Evolutionary conservation across 2,113 vertebrate genomes (phyloP).

Genomic region (Morone chrysops): DNA sequence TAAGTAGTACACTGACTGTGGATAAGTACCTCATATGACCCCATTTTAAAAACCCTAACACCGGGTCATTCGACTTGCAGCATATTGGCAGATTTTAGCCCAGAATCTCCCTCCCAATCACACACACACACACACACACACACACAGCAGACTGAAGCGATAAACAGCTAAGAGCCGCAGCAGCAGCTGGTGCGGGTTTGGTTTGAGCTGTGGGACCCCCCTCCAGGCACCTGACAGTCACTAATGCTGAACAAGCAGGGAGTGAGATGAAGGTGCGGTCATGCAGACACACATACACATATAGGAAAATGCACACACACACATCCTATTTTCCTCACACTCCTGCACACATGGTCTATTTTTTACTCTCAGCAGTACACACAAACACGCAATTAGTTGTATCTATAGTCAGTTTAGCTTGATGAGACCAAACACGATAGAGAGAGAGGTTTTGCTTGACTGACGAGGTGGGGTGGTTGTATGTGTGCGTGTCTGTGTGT

Average conservation of each 20-base stretch:
- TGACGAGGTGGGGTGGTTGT: neutral
- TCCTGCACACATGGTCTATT: conserved; percentile 10
- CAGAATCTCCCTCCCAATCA: neutral
- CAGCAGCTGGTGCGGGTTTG: conserved; percentile 70
- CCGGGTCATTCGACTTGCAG: conserved; percentile 8
- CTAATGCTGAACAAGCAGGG: conserved; percentile 72
- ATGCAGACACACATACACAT: conserved; percentile 19
- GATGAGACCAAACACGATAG: conserved; percentile 43
- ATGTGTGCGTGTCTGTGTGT: neutral
- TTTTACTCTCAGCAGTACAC: conserved; percentile 1
- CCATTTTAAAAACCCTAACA: neutral
- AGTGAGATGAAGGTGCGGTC: conserved; percentile 32
- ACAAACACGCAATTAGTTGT: neutral
- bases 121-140: conserved; percentile 8
- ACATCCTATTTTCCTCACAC: conserved; percentile 5
- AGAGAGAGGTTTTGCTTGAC: conserved; percentile 36
- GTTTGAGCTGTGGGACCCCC: conserved; percentile 57
- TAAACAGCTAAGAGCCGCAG: conserved; percentile 44
- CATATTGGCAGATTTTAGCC: neutral
- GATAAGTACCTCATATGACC: neutral
- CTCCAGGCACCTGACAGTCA: conserved; percentile 62
- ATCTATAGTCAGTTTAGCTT: conserved; percentile 19
- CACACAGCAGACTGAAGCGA: conserved; percentile 28
- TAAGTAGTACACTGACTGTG: too few species aligned
- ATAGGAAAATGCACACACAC: neutral